Evolutionary conservation across 2,797 vertebrate genomes (phyloP), one percentile per base, ranked within the genome.

Genomic region (Gephyroberyx darwinii): DNA sequence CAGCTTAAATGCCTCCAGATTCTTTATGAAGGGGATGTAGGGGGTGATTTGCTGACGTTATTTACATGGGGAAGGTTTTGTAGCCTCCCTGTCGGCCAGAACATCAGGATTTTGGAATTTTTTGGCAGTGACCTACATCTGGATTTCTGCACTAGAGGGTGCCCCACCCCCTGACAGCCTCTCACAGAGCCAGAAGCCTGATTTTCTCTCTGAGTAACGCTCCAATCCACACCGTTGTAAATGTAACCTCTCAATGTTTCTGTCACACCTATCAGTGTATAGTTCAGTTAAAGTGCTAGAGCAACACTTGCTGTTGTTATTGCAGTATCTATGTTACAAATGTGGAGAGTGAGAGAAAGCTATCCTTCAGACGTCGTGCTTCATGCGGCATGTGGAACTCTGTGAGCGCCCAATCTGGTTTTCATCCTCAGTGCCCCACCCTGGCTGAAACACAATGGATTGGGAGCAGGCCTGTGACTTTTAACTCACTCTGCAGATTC

Each of bases 61-160:
- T 93, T 94, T 94, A 93, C 91, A 92, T 52, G 81, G 86, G 74
- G 89, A 85, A 87, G 85, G 86, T 84, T 92, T 92, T 84, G 89
- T 75, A 86, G 89, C 86, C 92, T 92, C 88, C 88, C 90, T 75
- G 81, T 90, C 88, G 91, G 90, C 89, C 86, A 86, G 88, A 89
- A 91, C 89, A 92, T 92, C 89, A 88, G 90, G 91, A 91, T 90
- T 92, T 88, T 76, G 89, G 92, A 92, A 92, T 93, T 92, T 88
- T 88, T 91, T 91, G 90, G 90, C 90, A 88, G 88, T 92, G 92
- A 94, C 92, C 93, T 92, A 93, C 93, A 94, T 94, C 93, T 94
- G 93, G 93, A 92, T 93, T 93, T 93, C 84, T 92, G 90, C 83
- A 84, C 80, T 87, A 74, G 79, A 78, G 83, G 67, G 69, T 77